Base-by-base conservation (phyloP, 2,888 invertebrate species). In the Hypomecis atomaria region DNA sequence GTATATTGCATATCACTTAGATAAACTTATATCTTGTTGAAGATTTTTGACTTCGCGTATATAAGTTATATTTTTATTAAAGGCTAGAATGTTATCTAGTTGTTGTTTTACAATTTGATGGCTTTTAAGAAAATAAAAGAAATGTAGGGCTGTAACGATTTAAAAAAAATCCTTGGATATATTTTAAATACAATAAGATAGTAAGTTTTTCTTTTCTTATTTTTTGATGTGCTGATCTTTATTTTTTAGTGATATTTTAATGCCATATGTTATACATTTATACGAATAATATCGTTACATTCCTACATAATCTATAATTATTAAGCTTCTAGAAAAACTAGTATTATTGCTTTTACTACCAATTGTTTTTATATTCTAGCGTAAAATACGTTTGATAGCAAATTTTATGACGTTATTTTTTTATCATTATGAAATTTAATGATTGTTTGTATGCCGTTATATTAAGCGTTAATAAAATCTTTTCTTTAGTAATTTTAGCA, bases 1-100 rank as follows among this genome's bases (percentile, higher is more conserved):
- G 79, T 88, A 84, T 89, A 90, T 90, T 90, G 91, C 91, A 92
- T 92, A 92, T 92, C 91, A 92, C 83, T 87, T 89, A 89, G 87
- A 81, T 73, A 75, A 77, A 83, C 78, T 84, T 82, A 81, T 84
- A 76, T 82, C 78, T 78, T 79, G 75, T 79, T 78, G 72, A 79
- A 68, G 61, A 69, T 71, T 79, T 74, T 78, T 68, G 67, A 78
- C 76, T 78, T 71, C 73, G 79, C 78, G 68, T 77, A 66, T 76
- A 72, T 71, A 74, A 73, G 73, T 78, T 79, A 70, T 77, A 65
- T 78, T 77, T 65, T 75, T 73, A 71, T 67, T 70, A 65, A 79
- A 79, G 73, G 81, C 82, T 83, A 84, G 80, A 72, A 60, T 54
- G 70, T 59, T 81, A n/a, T n/a, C n/a, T n/a, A 78, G 78, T 73